Base-by-base conservation (phyloP, 2,113 vertebrate species). In the Gymnogyps californianus region DNA sequence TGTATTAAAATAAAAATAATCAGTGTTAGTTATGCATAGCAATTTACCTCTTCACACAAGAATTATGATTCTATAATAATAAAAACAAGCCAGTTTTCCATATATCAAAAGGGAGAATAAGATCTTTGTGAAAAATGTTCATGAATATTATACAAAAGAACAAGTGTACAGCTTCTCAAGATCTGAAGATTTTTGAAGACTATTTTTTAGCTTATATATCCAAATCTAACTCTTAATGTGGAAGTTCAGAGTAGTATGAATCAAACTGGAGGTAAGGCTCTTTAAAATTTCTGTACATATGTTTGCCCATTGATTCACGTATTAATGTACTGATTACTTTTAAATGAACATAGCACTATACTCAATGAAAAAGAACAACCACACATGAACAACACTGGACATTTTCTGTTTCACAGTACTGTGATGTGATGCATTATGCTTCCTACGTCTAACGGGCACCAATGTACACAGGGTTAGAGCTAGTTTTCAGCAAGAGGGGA, bases 381-480 rank as follows among this genome's bases (percentile, higher is more conserved):
- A 38, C 21, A 18, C 25, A 10, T 15, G 10, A 58, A 11, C 9
- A 38, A 10, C 46, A 11, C 5, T 0, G 1, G 29, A 28, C 9
- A n/a, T 78, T 38, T 83, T 65, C 57, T 87, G 24, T 28, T 69
- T 38, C 14, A 11, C 3, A 29, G 2, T 62, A 36, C 38, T 52
- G 7, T 52, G 17, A 32, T n/a, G 28, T 16, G 24, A 25, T 25
- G 8, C 4, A 10, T 67, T 65, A 3, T 46, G 13, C 61, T 58
- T 83, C 65, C 47, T 64, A 22, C 2, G 20, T 13, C 22, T 29
- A 29, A 26, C 0, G 3, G 40, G 9, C 20, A 36, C 3, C 10
- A 22, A 2, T 0, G 0, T 11, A n/a, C 11, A 16, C 0, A 2
- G 10, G 3, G 2, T 8, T n/a, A 46, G 44, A 49, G 8, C 6